A percentile compares a stretch with the other conserved stretches of the same genome.
Evolutionary conservation across 1,140 invertebrate species (phyloP).

Genomic region (Bactericera cockerelli): DNA sequence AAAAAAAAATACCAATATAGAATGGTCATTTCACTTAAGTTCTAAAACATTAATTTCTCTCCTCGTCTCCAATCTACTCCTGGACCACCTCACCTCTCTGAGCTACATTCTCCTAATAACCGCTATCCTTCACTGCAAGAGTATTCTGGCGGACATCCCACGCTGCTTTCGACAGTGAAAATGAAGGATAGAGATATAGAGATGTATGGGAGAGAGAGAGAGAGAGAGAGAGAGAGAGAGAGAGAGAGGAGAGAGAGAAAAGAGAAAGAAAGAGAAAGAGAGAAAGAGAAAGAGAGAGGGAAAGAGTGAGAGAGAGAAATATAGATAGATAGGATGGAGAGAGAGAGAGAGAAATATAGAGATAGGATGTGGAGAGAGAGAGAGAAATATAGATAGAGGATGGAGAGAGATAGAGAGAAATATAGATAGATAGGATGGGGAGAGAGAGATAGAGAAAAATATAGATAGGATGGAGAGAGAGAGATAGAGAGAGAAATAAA

Average conservation of each 20-base stretch:
- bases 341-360: neutral
- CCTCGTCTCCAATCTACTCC: no score
- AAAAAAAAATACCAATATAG: no score
- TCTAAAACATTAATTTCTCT: no score
- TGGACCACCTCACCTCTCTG: no score
- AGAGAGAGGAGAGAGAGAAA: neutral
- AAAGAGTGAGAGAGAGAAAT: no score
- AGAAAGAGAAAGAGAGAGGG: neutral
- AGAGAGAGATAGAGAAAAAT: neutral
- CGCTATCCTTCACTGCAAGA: no score
- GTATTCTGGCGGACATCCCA: no score
- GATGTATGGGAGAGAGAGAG: conserved; percentile 2
- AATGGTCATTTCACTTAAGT: no score
- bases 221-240: conserved; percentile 14
- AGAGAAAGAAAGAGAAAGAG: conserved; percentile 8
- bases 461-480: conserved; percentile 6
- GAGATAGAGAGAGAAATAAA: neutral
- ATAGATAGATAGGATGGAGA: conserved; percentile 1
- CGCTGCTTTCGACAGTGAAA: no score
- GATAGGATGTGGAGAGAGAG: no score
- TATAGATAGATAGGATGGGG: conserved; percentile 8
- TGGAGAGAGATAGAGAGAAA: conserved; percentile 9
- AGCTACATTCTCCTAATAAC: no score
- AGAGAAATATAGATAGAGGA: neutral
- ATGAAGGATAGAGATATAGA: no score